Evolutionary conservation across 2,113 vertebrate species (phyloP), one percentile per base, ranked within the genome.

Genomic region (Pseudopipra pipra): DNA sequence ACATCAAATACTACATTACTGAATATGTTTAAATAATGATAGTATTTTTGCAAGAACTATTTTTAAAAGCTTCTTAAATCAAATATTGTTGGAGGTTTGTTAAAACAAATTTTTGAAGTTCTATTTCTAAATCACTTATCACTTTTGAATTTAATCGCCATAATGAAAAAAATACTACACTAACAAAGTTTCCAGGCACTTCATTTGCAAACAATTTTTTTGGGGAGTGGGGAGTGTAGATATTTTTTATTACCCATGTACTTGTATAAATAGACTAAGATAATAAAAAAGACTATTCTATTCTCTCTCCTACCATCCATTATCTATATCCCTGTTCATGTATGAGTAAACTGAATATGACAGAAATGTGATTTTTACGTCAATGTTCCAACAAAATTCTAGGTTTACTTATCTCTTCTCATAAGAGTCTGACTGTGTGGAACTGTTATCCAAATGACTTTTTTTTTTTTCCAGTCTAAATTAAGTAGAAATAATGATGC

Each of bases 181-280:
- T 49, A 66, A 85, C 14, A 9, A 67, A 46, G 3, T 46, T 92
- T 75, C 85, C 39, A 76, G 39, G 30, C 30, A 43, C 27, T 63
- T 85, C 11, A 55, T 6, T 59, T 59, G 4, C 7, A 4, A 33
- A 49, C 3, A 0, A 0, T 24, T 49, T 71, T 66, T 33, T 22
- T 9, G 12, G 6, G 15, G 44, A 19, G 11, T 27, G 44, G 23
- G 3, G 6, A 59, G 4, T 37, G 68, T 18, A 76, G 12, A 6
- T 33, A 33, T 18, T 61, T 89, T 65, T 76, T 37, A 43, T 72
- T 72, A 28, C 21, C 22, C 43, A 16, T 8, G 6, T 63, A 19
- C 2, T 30, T 43, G 9, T 28, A 59, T n/a, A 87, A 80, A 65
- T 27, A 31, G 4, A 81, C 2, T 22, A 68, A 71, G 13, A n/a